Evolutionary conservation across 2,797 vertebrate species (phyloP).

Genomic region (Pygocentrus nattereri): DNA sequence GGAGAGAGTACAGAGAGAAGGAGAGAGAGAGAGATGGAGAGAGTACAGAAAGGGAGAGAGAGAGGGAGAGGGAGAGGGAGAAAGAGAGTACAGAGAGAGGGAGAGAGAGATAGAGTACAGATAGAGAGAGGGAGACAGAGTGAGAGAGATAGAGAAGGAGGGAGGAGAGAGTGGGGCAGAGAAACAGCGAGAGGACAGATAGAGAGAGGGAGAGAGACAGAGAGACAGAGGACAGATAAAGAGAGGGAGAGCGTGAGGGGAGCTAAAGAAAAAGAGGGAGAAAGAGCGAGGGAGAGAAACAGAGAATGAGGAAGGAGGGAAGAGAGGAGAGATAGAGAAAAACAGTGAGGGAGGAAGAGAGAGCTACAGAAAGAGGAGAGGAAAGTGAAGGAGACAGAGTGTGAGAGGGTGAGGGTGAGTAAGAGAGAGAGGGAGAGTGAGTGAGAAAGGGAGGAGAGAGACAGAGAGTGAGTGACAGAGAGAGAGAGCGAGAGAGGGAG

Average conservation of each 20-base stretch:
- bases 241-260: not conserved
- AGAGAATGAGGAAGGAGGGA: no score
- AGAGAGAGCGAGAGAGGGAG: not conserved
- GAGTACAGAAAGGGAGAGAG: not conserved
- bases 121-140: no score
- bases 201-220: not conserved
- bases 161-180: no score
- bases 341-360: not conserved
- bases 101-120: no score
- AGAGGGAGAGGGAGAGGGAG: not conserved
- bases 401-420: conserved; percentile 33
- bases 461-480: no score
- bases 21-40: not conserved
- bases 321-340: not conserved
- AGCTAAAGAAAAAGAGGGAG: not conserved
- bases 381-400: not conserved
- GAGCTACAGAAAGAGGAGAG: not conserved
- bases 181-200: not conserved
- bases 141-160: no score
- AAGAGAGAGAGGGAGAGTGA: not conserved
- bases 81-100: not conserved
- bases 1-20: not conserved
- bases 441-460: not conserved
- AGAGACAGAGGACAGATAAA: not conserved
- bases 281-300: no score